Conservation (phyloP, 2,113 vertebrate genomes). For the Atractosteus spatula region DNA sequence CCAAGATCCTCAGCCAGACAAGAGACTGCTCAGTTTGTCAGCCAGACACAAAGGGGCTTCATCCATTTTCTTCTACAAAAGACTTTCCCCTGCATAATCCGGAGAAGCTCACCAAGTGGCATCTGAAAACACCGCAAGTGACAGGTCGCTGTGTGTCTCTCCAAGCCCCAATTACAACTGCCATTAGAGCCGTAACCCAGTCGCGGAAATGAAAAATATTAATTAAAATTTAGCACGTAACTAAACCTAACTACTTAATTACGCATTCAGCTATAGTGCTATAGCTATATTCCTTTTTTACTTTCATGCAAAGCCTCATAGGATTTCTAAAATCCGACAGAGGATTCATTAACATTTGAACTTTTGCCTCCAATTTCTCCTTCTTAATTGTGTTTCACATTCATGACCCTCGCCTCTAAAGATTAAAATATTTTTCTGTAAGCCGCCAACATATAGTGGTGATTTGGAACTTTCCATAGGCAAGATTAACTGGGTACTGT, state of each 20-base stretch:
- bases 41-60: no score
- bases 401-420: background rate
- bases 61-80: no score
- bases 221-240: background rate
- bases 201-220: background rate
- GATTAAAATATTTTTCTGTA: background rate
- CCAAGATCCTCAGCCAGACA: no score
- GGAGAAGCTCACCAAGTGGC: no score
- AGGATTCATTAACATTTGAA: background rate
- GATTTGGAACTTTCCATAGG: background rate
- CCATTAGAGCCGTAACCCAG: no score
- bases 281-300: background rate
- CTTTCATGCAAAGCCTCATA: background rate
- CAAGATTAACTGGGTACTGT: background rate
- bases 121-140: no score
- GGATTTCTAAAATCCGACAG: background rate
- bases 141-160: no score
- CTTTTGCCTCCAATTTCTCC: background rate
- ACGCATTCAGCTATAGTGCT: background rate
- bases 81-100: no score
- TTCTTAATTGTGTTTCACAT: slow-evolving; percentile 2
- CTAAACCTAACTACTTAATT: background rate
- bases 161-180: no score
- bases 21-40: no score
- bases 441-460: background rate